Base-by-base conservation (phyloP, 2,888 invertebrate species). In the Erannis defoliaria region DNA sequence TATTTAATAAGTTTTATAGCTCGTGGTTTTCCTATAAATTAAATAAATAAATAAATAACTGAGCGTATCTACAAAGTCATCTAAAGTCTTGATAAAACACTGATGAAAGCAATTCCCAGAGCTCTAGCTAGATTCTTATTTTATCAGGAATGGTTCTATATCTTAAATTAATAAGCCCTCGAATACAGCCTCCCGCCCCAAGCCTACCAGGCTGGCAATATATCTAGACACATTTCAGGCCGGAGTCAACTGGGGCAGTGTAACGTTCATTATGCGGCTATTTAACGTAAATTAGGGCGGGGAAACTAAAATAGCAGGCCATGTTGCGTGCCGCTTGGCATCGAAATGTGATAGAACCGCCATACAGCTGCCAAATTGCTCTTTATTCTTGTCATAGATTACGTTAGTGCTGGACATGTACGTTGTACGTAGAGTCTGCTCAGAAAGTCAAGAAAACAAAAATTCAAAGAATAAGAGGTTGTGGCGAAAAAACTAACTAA, bases 311-410 rank as follows among this genome's bases (percentile, higher is more conserved):
- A 84, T 82, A 80, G 76, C 76, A 75, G 75, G 67, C 74, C 77
- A 75, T 75, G 78, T 79, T 74, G 79, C 76, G 76, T 77, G 76
- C 75, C 74, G 75, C 83, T 85, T 90, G 91, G 90, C 90, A 89
- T 83, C 82, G 79, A 77, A 77, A 75, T 75, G 82, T 82, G 85
- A 88, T 85, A 81, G 83, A 85, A 81, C 66, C 78, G 71, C 57
- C 67, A 78, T 72, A 70, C 69, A 73, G 80, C 71, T 92, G 92
- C 92, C 92, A 92, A 92, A 92, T 91, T 85, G 87, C 86, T 56
- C 53, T 86, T 78, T 85, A 75, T 86, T 87, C 87, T 88, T 91
- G 91, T 90, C 90, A 81, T 81, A 84, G 88, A 86, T 90, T 87
- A 91, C 80, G 73, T 82, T 75, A 19, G 18, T 33, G 18, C 12